Evolutionary conservation across 2,113 vertebrate species (phyloP), one percentile per base, ranked within the genome.

Genomic region (Notothenia coriiceps): DNA sequence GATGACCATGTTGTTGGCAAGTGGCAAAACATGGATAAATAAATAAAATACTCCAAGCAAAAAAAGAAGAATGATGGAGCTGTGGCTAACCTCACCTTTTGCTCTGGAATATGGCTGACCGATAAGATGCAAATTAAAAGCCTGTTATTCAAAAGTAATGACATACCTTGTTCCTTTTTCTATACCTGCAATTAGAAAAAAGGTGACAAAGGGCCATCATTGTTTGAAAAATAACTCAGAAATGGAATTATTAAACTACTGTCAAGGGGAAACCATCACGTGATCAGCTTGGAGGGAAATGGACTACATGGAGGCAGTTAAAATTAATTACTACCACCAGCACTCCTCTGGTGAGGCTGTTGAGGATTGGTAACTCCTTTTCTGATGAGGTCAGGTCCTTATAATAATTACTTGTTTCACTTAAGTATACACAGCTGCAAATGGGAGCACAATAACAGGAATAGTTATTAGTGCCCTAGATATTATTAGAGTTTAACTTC

Each of bases 321-420:
- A 68, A 47, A 72, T 65, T 82, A 80, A 90, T 89, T 89, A 86
- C 78, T 54, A 84, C 78, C 82, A 74, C 33, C 47, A 72, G 52
- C 50, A n/a, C 70, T 89, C 77, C 77, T 85, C 75, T 86, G 62
- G 78, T 80, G 64, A 85, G 64, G 73, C 77, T 70, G 63, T 50
- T 73, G 47, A 83, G 70, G 74, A 86, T 79, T 82, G 64, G 71
- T 59, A 73, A 69, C 46, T 74, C 49, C 62, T 74, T 84, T 83
- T 82, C 82, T 83, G 88, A 89, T 88, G 86, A 89, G 89, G 82
- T 89, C 82, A 86, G 89, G 80, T 84, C 86, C 82, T 84, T 65
- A 57, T 88, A 80, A 84, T 89, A 90, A 91, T 87, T 86, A 84
- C 78, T 82, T 76, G 77, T 80, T 79, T 85, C 29, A 65, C 71